These are phyloP conservation scores for Diadromus collaris DNA, from an alignment of 2,888 invertebrate species.

Conservation along the genomic window DNA sequence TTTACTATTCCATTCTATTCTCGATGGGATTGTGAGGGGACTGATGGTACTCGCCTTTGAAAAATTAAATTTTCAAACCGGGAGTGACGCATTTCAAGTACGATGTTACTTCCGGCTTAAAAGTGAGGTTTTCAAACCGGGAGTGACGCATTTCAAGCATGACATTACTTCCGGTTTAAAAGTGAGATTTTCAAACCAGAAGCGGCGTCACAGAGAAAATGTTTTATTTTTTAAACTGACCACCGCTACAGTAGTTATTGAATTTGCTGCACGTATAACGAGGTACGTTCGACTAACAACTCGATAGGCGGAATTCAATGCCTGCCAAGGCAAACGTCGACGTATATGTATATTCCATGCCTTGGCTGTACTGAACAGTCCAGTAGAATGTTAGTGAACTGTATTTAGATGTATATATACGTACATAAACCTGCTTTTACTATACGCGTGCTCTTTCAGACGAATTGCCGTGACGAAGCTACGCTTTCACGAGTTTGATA, in stretches of 20 bases:
- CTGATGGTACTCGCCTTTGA: not conserved
- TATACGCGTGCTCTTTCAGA: slow-evolving; percentile 7
- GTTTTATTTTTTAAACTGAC: not conserved
- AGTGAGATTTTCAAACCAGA: not conserved
- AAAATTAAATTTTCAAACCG: not conserved
- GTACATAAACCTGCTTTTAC: slow-evolving; percentile 4
- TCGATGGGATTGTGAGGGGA: not conserved
- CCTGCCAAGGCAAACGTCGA: slow-evolving; percentile 32
- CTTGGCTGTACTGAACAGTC: not conserved
- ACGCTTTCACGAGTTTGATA: slow-evolving; percentile 50
- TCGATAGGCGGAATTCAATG: slow-evolving; percentile 2
- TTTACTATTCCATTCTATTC: not conserved
- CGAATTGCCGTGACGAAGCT: slow-evolving; percentile 38
- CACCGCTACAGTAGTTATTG: not conserved
- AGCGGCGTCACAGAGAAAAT: not conserved
- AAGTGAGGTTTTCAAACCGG: not conserved
- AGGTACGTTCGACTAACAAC: slow-evolving; percentile 10
- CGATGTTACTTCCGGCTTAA: not conserved
- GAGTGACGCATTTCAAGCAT: too few relatives aligned
- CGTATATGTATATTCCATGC: slow-evolving; percentile 9
- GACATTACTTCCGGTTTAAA: too few relatives aligned
- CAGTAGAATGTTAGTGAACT: slow-evolving; percentile 36
- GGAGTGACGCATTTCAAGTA: too few relatives aligned
- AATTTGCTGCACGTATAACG: slow-evolving; percentile 4
- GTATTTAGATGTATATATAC: slow-evolving; percentile 39